phyloP scores from a whole-genome alignment of 2,113 vertebrate species.

The Hypanus sabinus region DNA sequence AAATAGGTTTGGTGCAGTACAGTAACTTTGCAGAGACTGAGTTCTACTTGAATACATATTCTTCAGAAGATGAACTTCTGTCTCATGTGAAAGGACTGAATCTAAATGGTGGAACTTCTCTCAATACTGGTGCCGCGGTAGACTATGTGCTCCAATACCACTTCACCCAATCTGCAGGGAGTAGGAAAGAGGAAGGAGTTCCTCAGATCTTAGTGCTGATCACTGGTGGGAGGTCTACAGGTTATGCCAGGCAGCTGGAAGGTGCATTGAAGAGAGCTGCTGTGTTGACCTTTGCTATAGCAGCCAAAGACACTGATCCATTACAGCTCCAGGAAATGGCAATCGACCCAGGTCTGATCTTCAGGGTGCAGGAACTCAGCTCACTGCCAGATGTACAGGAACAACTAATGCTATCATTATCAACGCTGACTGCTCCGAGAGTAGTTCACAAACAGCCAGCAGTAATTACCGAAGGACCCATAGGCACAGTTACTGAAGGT shows the following conservation, averaged over 20 bases:
- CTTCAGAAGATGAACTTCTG: slow-evolving; percentile 69
- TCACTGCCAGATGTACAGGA: slow-evolving; percentile 50
- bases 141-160: slow-evolving; percentile 67
- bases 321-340: slow-evolving; percentile 66
- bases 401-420: slow-evolving; percentile 51
- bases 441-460: neutral
- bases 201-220: slow-evolving; percentile 85
- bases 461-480: neutral
- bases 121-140: slow-evolving; percentile 73
- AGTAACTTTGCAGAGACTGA: slow-evolving; percentile 71
- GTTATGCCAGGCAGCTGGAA: slow-evolving; percentile 64
- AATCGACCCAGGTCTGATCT: slow-evolving; percentile 78
- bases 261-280: slow-evolving; percentile 57
- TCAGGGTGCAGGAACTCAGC: slow-evolving; percentile 51
- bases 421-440: slow-evolving; percentile 53
- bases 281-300: slow-evolving; percentile 79
- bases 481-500: neutral
- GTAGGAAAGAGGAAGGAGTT: slow-evolving; percentile 68
- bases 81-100: slow-evolving; percentile 65
- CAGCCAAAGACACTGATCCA: slow-evolving; percentile 64
- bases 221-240: slow-evolving; percentile 73
- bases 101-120: slow-evolving; percentile 67
- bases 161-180: slow-evolving; percentile 69
- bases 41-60: slow-evolving; percentile 73
- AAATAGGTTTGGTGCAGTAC: slow-evolving; percentile 84